Evolutionary conservation across 2,888 invertebrate genomes (phyloP), one percentile per base, ranked within the genome.

Genomic region (Mayetiola destructor): DNA sequence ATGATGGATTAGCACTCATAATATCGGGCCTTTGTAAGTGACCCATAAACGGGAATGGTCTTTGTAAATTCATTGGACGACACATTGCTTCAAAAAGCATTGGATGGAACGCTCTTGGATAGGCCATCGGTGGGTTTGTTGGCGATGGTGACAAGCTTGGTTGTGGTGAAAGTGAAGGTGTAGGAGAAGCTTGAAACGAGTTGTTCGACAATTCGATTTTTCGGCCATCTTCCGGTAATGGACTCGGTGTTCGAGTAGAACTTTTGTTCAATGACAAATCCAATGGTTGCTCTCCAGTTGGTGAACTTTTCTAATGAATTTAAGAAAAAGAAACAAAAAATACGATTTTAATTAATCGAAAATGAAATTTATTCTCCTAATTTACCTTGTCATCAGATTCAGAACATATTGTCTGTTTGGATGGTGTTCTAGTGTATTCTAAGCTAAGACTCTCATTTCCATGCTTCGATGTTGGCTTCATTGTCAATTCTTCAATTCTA

Each of bases 71-170:
- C 3, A 18, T 20, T 29, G 78, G 76, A 48, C 82, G 77, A 66
- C 84, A 87, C 76, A 86, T 80, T 2, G 81, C 81, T 59, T 87
- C 86, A 48, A 88, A 75, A 57, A 88, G 75, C 70, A 84, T 79
- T 0, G 89, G 88, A 66, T 89, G 88, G 59, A 89, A 82, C 0
- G 89, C 87, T 67, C 85, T 78, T 0, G 92, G 91, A 64, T 88
- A 91, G 0, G 83, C 84, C 74, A 88, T 80, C n/a, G 65, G 64
- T 9, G 66, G 60, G 0, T 63, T 61, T 29, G 61, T 60, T 1
- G 73, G 70, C 14, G 73, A 71, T 14, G 72, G 72, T n/a, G 73
- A 73, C 1, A 73, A 71, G 12, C 68, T 69, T 30, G 67, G 69
- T 1, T 67, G 69, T 1, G 71, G 70, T 60, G 69, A 73, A 61